Conservation (phyloP, 1,140 invertebrate species). For the Hyles vespertilio region DNA sequence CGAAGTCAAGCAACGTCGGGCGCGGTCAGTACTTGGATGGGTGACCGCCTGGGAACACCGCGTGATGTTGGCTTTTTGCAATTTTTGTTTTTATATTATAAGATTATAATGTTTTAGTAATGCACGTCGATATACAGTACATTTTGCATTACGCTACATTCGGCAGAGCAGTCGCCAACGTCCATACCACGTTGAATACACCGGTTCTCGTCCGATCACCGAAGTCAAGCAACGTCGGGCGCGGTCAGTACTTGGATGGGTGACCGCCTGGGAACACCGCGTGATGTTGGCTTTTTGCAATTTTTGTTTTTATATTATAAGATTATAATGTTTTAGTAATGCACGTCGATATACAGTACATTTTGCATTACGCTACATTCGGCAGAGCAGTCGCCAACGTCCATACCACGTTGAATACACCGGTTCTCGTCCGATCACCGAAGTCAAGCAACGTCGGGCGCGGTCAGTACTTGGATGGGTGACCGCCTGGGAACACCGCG, state of each 20-base stretch:
- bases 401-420: conserved; percentile 37
- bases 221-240: conserved; percentile 28
- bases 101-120: no score
- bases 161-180: conserved; percentile 4
- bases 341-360: no score
- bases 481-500: conserved; percentile 26
- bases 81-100: no score
- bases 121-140: no score
- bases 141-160: no score
- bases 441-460: conserved; percentile 32
- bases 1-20: conserved; percentile 28
- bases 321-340: no score
- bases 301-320: no score
- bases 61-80: conserved; percentile 23
- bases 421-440: conserved; percentile 35
- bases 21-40: conserved; percentile 28
- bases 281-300: conserved; percentile 22
- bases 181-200: conserved; percentile 25
- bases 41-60: conserved; percentile 27
- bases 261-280: conserved; percentile 27
- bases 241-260: conserved; percentile 28
- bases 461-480: conserved; percentile 29
- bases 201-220: conserved; percentile 30
- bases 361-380: no score
- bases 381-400: conserved; percentile 23